Percentiles rank a stretch among this genome's conserved stretches.
phyloP scores from a whole-genome alignment of 1,140 invertebrate genomes.

The Anastrepha obliqua region DNA sequence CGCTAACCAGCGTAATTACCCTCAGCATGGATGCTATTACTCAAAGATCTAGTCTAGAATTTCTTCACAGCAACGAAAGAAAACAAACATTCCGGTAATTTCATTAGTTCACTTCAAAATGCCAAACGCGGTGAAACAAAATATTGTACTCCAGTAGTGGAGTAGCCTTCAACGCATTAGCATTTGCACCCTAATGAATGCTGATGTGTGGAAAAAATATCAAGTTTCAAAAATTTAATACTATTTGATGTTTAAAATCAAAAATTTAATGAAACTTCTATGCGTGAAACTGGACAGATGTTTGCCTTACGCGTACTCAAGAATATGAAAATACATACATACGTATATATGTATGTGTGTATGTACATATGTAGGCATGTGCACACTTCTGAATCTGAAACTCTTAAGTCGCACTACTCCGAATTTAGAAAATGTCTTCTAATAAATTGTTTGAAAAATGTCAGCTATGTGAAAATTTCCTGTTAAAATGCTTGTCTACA shows the following conservation, averaged over 20 bases:
- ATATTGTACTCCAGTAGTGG: background rate
- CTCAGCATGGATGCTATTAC: background rate
- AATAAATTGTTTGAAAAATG: conserved; percentile 48
- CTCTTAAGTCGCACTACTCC: background rate
- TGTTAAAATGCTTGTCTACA: conserved; percentile 52
- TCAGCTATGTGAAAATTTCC: conserved; percentile 40
- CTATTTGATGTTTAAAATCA: background rate
- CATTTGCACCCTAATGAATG: background rate
- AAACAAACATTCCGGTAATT: background rate
- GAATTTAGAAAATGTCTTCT: background rate
- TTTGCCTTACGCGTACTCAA: background rate
- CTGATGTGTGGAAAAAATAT: background rate
- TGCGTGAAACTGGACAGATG: background rate
- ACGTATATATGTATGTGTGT: background rate
- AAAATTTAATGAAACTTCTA: background rate
- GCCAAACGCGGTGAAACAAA: background rate
- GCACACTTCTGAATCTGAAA: background rate
- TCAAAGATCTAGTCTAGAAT: background rate
- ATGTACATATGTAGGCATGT: too few species aligned
- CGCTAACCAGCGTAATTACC: background rate
- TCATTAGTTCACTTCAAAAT: conserved; percentile 3
- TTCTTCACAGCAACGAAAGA: background rate
- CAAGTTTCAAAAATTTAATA: background rate
- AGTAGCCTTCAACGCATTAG: background rate
- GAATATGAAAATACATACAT: background rate